phyloP scores from a whole-genome alignment of 2,113 vertebrate species.

The Eupsittula cactorum region DNA sequence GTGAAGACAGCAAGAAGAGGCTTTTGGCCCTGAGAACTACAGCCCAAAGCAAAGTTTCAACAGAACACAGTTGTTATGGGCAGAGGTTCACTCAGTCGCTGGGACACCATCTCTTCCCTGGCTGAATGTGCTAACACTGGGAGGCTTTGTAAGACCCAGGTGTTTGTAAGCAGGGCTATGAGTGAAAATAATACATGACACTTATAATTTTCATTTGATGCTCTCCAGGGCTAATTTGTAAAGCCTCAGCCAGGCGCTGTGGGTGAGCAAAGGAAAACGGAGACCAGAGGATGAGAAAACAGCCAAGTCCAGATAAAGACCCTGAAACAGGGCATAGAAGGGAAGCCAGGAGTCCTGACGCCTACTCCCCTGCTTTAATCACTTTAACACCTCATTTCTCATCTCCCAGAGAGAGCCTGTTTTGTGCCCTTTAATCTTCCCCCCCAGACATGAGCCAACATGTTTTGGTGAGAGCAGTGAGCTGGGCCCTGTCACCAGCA shows the following conservation, averaged over 20 bases:
- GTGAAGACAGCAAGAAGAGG: neutral
- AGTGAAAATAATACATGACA: neutral
- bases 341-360: neutral
- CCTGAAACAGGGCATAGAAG: neutral
- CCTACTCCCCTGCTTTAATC: neutral
- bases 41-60: neutral
- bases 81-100: neutral
- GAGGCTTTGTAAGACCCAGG: neutral
- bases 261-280: neutral
- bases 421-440: neutral
- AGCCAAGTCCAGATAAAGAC: neutral
- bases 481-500: neutral
- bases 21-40: neutral
- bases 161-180: neutral
- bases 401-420: neutral
- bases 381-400: neutral
- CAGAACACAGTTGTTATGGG: neutral
- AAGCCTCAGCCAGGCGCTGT: neutral
- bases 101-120: neutral
- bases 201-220: neutral
- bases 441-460: neutral
- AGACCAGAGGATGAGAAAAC: neutral
- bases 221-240: neutral
- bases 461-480: neutral
- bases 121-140: neutral